Evolutionary conservation across 2,797 vertebrate genomes (phyloP), one percentile per base, ranked within the genome.

Genomic region (Menidia menidia): DNA sequence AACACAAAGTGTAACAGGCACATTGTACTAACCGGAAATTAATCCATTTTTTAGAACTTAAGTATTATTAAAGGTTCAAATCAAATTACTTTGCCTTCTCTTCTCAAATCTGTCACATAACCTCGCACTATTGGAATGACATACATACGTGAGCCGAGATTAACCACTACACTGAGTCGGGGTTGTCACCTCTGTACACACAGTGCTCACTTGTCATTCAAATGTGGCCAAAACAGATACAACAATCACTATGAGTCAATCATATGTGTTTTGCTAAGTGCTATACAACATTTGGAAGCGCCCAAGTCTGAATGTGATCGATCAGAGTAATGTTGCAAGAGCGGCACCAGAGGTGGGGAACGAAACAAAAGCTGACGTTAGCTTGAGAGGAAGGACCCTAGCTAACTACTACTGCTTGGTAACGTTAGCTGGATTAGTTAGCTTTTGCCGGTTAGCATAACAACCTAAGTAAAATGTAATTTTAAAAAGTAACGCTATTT

Each of bases 381-480:
- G 78, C 83, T 45, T 48, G 10, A 53, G 61, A 77, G 71, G 74
- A 86, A 83, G 68, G 55, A 69, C 64, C 19, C 57, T n/a, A 48
- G 72, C 80, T 77, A 78, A 84, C 73, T 63, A 81, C 65, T 77
- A 80, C 35, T 39, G 35, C 80, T 63, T 47, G 66, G 61, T 68
- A 56, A 64, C 67, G 57, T 78, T 84, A 83, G 78, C 83, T 35
- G 9, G 56, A 65, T 77, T 71, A 84, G 91, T 85, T 90, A 84
- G 75, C 86, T 31, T 19, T 79, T 71, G 73, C 91, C 90, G 91
- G 91, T 86, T 89, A 90, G 88, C 87, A 90, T 57, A 88, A 89
- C 81, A 88, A 82, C 70, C 66, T 4, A 69, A 57, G 52, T 56
- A 67, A 18, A 68, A 48, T 35, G 18, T 57, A 41, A 32, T 25